Base-by-base conservation (phyloP, 2,113 vertebrate species). In the Petaurus breviceps region DNA sequence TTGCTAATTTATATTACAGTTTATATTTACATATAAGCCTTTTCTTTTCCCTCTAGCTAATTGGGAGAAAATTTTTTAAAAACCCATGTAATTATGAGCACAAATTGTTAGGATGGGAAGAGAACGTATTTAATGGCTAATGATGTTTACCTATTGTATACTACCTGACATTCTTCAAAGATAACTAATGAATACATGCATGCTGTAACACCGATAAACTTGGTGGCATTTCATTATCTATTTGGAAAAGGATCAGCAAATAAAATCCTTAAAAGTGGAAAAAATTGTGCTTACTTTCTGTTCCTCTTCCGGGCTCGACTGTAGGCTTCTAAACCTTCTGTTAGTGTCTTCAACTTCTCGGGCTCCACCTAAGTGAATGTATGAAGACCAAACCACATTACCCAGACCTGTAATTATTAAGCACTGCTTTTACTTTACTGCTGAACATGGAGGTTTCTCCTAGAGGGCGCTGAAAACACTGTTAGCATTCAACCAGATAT, bases 291-390 rank as follows among this genome's bases (percentile, higher is more conserved):
- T 99, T 99, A 99, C 99, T 99, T 99, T 98, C 99, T 99, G 99
- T 99, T 99, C 98, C 99, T 98, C 95, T 99, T 99, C 97, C 99
- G 98, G 89, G 99, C 99, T 97, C 99, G 99, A 98, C 99, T 99
- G 96, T 99, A 99, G 91, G 99, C 99, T 98, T 99, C 99, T 98
- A 99, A 99, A 98, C 99, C 99, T 98, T 99, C 99, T 68, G 99
- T 99, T 99, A 99, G 99, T 98, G 99, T 99, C 99, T 99, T 99
- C 98, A 99, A 96, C 98, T 99, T 99, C 98, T 99, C 99, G 0
- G 99, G 99, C 98, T 99, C 99, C 96, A 99, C 99, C 99, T 99
- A 98, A 89, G 97, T 94, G 96, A 98, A 99, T 97, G 98, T 55
- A 98, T 53, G 97, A 98, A 98, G 98, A 98, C 93, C 97, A 98